Percentiles rank a stretch among this genome's conserved stretches.
Conservation (phyloP, 2,888 invertebrate genomes). For the Ennomos fuscantarius region DNA sequence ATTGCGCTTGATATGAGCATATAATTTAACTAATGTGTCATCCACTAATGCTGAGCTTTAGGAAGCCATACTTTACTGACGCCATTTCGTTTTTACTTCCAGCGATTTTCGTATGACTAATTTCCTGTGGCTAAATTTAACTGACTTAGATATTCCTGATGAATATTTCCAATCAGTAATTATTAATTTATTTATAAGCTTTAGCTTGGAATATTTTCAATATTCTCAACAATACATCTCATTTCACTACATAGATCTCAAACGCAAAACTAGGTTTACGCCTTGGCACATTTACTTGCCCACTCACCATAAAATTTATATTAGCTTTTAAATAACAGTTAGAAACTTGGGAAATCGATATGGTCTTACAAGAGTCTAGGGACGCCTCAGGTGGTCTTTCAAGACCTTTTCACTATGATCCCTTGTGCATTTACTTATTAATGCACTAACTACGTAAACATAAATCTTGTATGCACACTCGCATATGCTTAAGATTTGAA, state of each 20-base stretch:
- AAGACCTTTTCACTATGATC: conserved; percentile 24
- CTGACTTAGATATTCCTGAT: too few species aligned
- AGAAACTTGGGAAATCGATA: conserved; percentile 26
- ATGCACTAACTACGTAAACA: conserved; percentile 13
- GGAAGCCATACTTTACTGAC: background rate
- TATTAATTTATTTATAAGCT: too few species aligned
- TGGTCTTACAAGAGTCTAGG: conserved; percentile 17
- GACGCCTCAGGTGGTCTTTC: conserved; percentile 29
- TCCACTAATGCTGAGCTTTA: too few species aligned
- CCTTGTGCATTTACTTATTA: too few species aligned
- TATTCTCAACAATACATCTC: background rate
- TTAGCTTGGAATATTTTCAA: too few species aligned
- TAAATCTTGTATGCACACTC: conserved; percentile 7
- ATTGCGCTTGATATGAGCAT: too few species aligned
- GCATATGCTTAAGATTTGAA: too few species aligned
- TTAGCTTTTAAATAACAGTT: conserved; percentile 24
- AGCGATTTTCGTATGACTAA: too few species aligned
- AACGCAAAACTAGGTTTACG: conserved; percentile 27
- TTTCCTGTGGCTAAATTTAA: too few species aligned
- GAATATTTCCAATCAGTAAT: too few species aligned
- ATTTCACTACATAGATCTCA: conserved; percentile 12
- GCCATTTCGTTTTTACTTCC: background rate
- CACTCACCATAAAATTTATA: conserved; percentile 27
- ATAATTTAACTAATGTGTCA: background rate
- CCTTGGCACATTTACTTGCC: conserved; percentile 30